Evolutionary conservation across 2,888 invertebrate species (phyloP).

Genomic region (Tryphoninae sp.): DNA sequence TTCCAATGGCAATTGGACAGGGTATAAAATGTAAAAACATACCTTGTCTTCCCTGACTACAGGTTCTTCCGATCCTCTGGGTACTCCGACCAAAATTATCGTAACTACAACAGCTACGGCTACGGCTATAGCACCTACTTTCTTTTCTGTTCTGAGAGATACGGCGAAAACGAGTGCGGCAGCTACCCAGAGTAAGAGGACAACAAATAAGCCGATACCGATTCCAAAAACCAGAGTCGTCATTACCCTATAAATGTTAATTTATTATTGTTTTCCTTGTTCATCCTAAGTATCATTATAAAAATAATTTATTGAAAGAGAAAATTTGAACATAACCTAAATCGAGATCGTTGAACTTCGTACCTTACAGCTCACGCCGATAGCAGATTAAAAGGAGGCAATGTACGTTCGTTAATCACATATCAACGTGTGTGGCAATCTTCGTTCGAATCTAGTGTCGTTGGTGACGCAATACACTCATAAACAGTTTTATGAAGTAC

Average conservation of each 20-base stretch:
- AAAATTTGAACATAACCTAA: slow-evolving; percentile 40
- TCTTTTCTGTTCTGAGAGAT: slow-evolving; percentile 86
- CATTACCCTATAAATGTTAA: slow-evolving; percentile 72
- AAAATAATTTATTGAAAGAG: slow-evolving; percentile 4
- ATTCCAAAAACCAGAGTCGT: slow-evolving; percentile 81
- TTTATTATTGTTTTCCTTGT: not conserved
- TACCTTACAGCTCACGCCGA: slow-evolving; percentile 40
- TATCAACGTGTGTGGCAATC: not conserved
- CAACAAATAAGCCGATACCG: slow-evolving; percentile 86
- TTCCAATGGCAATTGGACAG: slow-evolving; percentile 54
- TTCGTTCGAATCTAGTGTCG: no score
- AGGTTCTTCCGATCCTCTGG: slow-evolving; percentile 82
- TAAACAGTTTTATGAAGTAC: not conserved
- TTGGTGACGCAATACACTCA: not conserved
- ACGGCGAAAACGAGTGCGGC: slow-evolving; percentile 86
- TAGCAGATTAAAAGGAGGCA: slow-evolving; percentile 9
- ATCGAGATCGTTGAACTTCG: slow-evolving; percentile 30
- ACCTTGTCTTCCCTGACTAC: slow-evolving; percentile 82
- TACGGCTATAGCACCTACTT: slow-evolving; percentile 85
- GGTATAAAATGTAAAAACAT: slow-evolving; percentile 56
- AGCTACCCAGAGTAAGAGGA: slow-evolving; percentile 86
- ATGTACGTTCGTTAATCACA: not conserved
- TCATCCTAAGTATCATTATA: not conserved
- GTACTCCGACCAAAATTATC: slow-evolving; percentile 84
- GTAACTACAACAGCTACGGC: slow-evolving; percentile 83